Conservation (phyloP, 92 coral and sea anemone species). For the Scolanthus callimorphus region DNA sequence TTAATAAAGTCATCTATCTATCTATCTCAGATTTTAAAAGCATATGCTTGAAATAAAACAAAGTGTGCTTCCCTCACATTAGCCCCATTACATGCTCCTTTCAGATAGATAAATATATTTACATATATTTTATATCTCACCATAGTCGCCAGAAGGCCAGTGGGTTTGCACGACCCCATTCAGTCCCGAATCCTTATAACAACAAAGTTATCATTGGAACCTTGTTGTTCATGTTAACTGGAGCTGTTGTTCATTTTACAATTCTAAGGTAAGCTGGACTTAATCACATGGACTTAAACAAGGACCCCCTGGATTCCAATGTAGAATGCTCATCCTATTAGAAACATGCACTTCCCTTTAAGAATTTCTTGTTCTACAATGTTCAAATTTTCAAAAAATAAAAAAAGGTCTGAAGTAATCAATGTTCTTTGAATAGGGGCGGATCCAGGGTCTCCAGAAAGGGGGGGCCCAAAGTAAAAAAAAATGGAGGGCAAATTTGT, state of each 20-base stretch:
- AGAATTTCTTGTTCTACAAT: not conserved
- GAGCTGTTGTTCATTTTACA: constrained; percentile 61
- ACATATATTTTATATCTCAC: no score
- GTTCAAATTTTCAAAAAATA: not conserved
- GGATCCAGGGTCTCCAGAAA: not conserved
- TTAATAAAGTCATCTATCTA: no score
- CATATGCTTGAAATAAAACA: no score
- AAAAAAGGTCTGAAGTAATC: not conserved
- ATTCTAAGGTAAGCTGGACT: constrained; percentile 57
- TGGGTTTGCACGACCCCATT: constrained; percentile 9
- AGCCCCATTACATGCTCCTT: not conserved
- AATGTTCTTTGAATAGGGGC: no score
- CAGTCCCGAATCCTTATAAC: constrained; percentile 52
- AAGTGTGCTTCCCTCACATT: not conserved
- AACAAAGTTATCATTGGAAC: constrained; percentile 64
- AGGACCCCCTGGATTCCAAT: no score
- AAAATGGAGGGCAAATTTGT: no score
- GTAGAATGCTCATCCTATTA: no score
- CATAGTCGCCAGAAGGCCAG: constrained; percentile 16
- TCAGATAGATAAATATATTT: no score
- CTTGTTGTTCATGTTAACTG: constrained; percentile 68
- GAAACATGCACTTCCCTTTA: no score
- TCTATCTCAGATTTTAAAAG: no score
- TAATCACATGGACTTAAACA: no score
- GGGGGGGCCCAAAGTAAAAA: not conserved